phyloP scores from a whole-genome alignment of 2,113 vertebrate species.

The Petaurus breviceps region DNA sequence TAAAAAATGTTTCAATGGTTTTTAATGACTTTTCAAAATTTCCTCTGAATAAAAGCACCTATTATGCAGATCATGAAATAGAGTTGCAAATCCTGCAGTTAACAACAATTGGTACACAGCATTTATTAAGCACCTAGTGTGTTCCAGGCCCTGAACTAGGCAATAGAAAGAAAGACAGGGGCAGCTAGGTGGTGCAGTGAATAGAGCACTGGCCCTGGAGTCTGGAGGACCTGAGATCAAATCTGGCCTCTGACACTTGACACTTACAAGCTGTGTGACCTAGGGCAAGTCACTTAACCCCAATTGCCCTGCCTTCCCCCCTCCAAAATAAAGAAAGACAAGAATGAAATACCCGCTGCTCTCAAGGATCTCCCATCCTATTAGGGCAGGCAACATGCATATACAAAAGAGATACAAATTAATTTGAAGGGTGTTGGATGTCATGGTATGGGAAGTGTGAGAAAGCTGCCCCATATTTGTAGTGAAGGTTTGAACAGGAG shows the following conservation, averaged over 20 bases:
- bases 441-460: neutral
- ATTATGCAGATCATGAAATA: neutral
- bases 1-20: neutral
- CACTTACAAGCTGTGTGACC: too few species aligned
- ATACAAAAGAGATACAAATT: neutral
- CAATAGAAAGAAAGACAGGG: too few species aligned
- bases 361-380: neutral
- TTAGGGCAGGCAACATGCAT: neutral
- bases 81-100: neutral
- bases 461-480: neutral
- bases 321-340: neutral
- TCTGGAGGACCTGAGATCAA: too few species aligned
- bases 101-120: neutral
- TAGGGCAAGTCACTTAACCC: too few species aligned
- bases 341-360: neutral
- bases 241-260: too few species aligned
- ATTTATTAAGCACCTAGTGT: neutral
- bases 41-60: neutral
- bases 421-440: neutral
- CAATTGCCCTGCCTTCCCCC: too few species aligned
- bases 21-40: neutral
- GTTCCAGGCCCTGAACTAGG: neutral
- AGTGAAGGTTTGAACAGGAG: neutral
- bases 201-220: too few species aligned
- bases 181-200: too few species aligned